A percentile compares a stretch with the other conserved stretches of the same genome.
phyloP scores from a whole-genome alignment of 2,888 invertebrate genomes.

The Dyspetes luteomarginatus region DNA sequence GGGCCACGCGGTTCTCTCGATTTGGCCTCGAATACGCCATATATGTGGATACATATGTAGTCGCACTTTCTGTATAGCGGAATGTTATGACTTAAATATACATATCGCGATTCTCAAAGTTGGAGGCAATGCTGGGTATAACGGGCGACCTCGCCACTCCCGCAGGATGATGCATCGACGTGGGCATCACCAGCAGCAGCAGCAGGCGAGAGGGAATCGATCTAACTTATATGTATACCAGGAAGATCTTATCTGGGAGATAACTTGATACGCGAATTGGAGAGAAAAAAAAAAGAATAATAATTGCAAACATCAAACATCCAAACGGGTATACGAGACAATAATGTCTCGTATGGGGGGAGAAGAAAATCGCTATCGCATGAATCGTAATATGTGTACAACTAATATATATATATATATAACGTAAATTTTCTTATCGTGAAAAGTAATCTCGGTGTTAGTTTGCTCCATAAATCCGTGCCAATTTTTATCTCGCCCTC shows the following conservation, averaged over 20 bases:
- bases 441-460: conserved; percentile 26
- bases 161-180: conserved; percentile 62
- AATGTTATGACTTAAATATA: conserved; percentile 38
- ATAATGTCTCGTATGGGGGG: neutral
- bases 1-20: too few relatives aligned
- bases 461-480: conserved; percentile 48
- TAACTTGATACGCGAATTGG: conserved; percentile 46
- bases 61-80: conserved; percentile 18
- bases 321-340: neutral
- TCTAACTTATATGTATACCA: conserved; percentile 12
- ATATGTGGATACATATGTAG: neutral
- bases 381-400: conserved; percentile 16
- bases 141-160: conserved; percentile 62
- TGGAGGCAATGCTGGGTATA: conserved; percentile 39
- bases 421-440: conserved; percentile 42
- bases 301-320: conserved; percentile 32
- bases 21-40: too few relatives aligned
- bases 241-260: conserved; percentile 46
- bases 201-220: conserved; percentile 46
- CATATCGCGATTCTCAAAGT: conserved; percentile 52
- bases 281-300: conserved; percentile 28
- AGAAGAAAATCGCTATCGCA: neutral
- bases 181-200: conserved; percentile 47
- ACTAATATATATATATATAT: neutral
- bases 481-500: conserved; percentile 27